Evolutionary conservation across 2,797 vertebrate genomes (phyloP).

Genomic region (Spinus pinus): DNA sequence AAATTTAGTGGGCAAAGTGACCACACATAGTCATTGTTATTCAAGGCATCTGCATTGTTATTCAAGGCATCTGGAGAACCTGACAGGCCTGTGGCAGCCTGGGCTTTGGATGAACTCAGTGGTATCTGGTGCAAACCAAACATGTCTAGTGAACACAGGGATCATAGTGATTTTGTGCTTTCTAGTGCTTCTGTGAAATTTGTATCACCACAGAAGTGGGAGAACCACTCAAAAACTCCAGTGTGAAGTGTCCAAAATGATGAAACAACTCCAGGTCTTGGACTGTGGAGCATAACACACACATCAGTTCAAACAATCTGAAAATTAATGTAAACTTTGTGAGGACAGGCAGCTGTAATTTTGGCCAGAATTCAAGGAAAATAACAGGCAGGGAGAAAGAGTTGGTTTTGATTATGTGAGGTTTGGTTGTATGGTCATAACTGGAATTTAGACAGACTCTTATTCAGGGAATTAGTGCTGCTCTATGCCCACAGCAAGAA

Average conservation of each 20-base stretch:
- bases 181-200: neutral
- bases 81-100: neutral
- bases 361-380: constrained; percentile 1
- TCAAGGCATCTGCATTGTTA: neutral
- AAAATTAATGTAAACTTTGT: neutral
- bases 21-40: neutral
- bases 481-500: neutral
- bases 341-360: neutral
- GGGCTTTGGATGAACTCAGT: neutral
- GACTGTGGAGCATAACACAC: neutral
- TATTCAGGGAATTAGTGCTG: neutral
- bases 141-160: neutral
- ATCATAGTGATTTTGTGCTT: neutral
- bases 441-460: neutral
- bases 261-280: neutral
- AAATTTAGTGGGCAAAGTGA: neutral
- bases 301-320: neutral
- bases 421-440: neutral
- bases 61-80: neutral
- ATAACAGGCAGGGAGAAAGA: neutral
- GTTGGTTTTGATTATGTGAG: neutral
- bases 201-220: neutral
- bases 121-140: neutral
- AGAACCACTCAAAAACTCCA: neutral
- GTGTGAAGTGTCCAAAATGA: neutral